These are phyloP conservation scores for Aegithalos caudatus DNA, from an alignment of 2,113 vertebrate species.

Conservation along the genomic window DNA sequence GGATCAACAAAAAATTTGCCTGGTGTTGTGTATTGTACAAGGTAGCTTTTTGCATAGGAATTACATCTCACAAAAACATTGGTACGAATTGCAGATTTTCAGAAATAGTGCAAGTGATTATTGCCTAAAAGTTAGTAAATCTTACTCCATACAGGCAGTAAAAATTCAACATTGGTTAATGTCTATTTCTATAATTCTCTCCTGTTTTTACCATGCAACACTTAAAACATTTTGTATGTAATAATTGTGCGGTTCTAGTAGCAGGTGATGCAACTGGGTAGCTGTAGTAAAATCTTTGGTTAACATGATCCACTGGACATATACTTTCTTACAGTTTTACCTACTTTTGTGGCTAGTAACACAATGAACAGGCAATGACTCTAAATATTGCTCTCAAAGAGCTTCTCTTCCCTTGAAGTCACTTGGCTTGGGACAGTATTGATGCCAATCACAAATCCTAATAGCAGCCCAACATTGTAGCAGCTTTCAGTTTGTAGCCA, in stretches of 20 bases:
- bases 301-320: neutral
- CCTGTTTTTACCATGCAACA: neutral
- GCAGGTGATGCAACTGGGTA: neutral
- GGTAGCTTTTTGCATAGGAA: neutral
- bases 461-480: neutral
- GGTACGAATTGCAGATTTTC: neutral
- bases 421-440: neutral
- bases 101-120: neutral
- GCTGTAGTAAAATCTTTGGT: neutral
- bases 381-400: neutral
- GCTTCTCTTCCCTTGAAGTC: neutral
- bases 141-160: accelerated
- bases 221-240: neutral
- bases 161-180: neutral
- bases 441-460: neutral
- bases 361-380: neutral
- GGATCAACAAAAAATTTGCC: neutral
- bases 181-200: neutral
- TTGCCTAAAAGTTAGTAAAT: neutral
- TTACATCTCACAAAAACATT: neutral
- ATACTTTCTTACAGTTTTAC: neutral
- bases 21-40: neutral
- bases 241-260: neutral
- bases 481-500: neutral
- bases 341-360: neutral